Evolutionary conservation across 2,113 vertebrate genomes (phyloP).

Genomic region (Oncorhynchus nerka): DNA sequence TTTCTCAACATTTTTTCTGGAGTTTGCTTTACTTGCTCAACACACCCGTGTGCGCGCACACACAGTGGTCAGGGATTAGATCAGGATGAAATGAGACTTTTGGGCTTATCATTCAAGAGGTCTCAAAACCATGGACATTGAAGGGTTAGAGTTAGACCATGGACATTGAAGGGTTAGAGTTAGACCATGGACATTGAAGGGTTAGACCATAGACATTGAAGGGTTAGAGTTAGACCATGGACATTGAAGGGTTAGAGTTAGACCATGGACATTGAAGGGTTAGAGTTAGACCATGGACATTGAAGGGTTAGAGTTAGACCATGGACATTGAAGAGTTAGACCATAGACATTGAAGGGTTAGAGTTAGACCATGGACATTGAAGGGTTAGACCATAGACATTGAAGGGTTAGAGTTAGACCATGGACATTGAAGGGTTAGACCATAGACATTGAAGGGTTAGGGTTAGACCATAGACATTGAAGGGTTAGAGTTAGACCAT

Average conservation of each 20-base stretch:
- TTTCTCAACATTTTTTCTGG: constrained; percentile 63
- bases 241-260: background rate
- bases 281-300: constrained; percentile 48
- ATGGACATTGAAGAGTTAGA: background rate
- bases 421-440: too few relatives aligned
- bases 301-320: constrained; percentile 45
- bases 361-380: constrained; percentile 24
- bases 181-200: too few relatives aligned
- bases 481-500: too few relatives aligned
- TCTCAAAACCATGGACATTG: constrained; percentile 52
- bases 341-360: constrained; percentile 50
- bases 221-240: constrained; percentile 32
- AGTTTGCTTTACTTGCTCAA: constrained; percentile 60
- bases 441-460: too few relatives aligned
- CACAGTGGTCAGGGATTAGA: constrained; percentile 64
- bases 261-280: constrained; percentile 52
- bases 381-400: constrained; percentile 40
- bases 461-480: too few relatives aligned
- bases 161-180: too few relatives aligned
- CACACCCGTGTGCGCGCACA: too few relatives aligned
- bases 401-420: constrained; percentile 45
- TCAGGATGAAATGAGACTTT: constrained; percentile 65
- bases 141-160: constrained; percentile 39
- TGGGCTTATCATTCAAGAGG: constrained; percentile 52
- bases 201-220: constrained; percentile 50